Evolutionary conservation across 2,888 invertebrate species (phyloP).

Genomic region (Mactromeris polynyma): DNA sequence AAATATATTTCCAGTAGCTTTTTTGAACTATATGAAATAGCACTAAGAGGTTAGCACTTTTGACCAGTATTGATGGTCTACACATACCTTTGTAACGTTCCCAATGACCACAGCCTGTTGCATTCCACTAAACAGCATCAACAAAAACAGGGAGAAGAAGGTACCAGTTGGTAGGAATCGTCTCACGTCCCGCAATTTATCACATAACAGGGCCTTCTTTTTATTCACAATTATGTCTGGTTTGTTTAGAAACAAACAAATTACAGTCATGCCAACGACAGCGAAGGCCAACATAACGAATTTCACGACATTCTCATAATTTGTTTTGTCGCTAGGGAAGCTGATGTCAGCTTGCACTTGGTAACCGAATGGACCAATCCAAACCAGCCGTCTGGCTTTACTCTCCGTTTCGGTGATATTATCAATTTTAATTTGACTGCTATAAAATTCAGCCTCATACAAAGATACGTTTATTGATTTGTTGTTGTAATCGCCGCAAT

Average conservation of each 20-base stretch:
- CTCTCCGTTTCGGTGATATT: conserved; percentile 51
- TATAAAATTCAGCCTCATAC: conserved; percentile 33
- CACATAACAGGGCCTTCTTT: conserved; percentile 71
- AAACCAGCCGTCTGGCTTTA: conserved; percentile 49
- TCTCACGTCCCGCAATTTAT: conserved; percentile 74
- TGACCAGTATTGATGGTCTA: not conserved
- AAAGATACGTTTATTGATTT: conserved; percentile 42
- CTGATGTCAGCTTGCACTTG: conserved; percentile 59
- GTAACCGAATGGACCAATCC: conserved; percentile 71
- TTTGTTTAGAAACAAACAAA: conserved; percentile 81
- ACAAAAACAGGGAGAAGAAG: conserved; percentile 73
- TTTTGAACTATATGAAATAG: not conserved
- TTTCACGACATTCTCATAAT: conserved; percentile 79
- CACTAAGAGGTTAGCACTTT: no score
- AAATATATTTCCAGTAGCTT: no score
- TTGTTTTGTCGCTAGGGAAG: conserved; percentile 60
- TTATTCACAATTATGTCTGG: conserved; percentile 81
- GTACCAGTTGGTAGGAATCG: conserved; percentile 75
- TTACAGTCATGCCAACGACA: conserved; percentile 78
- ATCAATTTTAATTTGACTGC: conserved; percentile 54
- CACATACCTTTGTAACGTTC: conserved; percentile 80
- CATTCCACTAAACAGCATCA: conserved; percentile 81
- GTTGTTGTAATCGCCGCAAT: conserved; percentile 66
- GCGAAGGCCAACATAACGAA: conserved; percentile 80
- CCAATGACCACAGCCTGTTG: conserved; percentile 82